Base-by-base conservation (phyloP, 2,113 vertebrate genomes). In the Cochlearius cochlearius region DNA sequence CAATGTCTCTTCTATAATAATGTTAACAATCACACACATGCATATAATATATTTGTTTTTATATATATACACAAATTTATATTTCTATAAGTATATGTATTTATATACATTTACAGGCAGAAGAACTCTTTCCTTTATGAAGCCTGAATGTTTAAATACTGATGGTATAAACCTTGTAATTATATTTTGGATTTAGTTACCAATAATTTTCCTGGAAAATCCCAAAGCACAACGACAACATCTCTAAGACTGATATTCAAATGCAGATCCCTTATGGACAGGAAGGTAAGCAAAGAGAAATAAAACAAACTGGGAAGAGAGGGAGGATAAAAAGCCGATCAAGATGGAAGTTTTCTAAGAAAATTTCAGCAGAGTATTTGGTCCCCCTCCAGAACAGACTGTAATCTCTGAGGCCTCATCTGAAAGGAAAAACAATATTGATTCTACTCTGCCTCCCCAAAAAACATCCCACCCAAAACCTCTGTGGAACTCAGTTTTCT, bases 381-480 rank as follows among this genome's bases (percentile, higher is more conserved):
- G 10, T 78, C 12, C 0, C 1, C 18, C 18, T 68, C 26, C 56
- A 59, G 62, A 76, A 45, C 1, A 64, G 4, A 25, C 12, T 64
- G 21, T 5, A 63, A 68, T 16, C 3, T 56, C 14, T 63, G 50
- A 86, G 9, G 6, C 3, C 4, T 55, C 12, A 62, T 52, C 11
- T 63, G 23, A 86, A 43, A 71, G 7, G 55, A 52, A 71, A 43
- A 26, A 39, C 50, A 59, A 49, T 22, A 36, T 15, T 7, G 4
- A 27, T 39, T 23, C 8, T 72, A 23, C 12, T 5, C 8, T 18
- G 15, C 5, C 13, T 1, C 3, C 29, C 2, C 2, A 16, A 15
- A 83, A 26, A 38, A 6, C 5, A 5, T 22, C 22, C 14, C 8
- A 43, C 39, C 3, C 7, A 38, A 83, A 77, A 15, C 4, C 23